A percentile compares a stretch with the other conserved stretches of the same genome.
Evolutionary conservation across 2,888 invertebrate species (phyloP).

Genomic region (Odontomyia ornata): DNA sequence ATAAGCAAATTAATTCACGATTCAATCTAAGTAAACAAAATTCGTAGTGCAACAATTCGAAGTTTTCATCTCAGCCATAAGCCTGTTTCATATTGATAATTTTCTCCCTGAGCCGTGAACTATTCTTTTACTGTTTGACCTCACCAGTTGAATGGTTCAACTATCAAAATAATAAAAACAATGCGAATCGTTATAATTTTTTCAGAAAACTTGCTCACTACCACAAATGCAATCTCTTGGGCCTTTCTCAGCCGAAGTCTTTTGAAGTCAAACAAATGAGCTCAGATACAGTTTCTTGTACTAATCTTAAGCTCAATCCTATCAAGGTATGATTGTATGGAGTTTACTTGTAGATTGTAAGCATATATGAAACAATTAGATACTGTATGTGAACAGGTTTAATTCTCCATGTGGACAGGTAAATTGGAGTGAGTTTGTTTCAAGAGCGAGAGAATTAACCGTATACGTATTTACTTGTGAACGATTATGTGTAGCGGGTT

Average conservation of each 20-base stretch:
- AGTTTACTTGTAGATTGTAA: background rate
- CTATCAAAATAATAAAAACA: slow-evolving; percentile 2
- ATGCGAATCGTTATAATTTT: slow-evolving; percentile 2
- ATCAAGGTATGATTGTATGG: background rate
- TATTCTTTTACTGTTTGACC: background rate
- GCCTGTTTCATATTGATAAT: no score
- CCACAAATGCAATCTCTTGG: background rate
- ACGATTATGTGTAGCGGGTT: background rate
- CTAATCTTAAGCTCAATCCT: background rate
- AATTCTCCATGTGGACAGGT: background rate
- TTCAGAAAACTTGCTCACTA: background rate
- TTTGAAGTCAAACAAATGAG: background rate
- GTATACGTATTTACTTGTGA: background rate
- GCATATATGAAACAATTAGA: background rate
- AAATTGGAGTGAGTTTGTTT: background rate
- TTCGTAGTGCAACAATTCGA: no score
- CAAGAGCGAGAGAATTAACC: background rate
- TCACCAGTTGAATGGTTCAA: background rate
- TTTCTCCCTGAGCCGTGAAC: no score
- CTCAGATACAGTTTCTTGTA: no score
- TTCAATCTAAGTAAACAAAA: no score
- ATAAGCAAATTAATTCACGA: no score
- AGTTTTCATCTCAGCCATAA: no score
- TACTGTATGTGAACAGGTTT: no score
- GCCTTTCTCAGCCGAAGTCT: background rate